Base-by-base conservation (phyloP, 2,113 vertebrate genomes). In the Antennarius striatus region DNA sequence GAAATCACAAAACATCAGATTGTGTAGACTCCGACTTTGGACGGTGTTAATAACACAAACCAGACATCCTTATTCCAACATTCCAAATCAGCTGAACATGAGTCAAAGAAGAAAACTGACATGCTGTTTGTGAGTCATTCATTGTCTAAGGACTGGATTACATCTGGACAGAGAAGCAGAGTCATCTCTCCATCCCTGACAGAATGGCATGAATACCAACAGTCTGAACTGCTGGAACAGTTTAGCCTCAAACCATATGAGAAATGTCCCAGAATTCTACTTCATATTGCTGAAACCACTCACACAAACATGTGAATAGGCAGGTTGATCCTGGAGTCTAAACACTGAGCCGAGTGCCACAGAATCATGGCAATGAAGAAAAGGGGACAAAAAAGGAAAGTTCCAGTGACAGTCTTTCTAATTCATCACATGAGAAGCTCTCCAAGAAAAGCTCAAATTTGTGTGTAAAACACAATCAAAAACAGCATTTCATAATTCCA, bases 91-190 rank as follows among this genome's bases (percentile, higher is more conserved):
- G 7, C 32, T 36, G 32, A 36, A 36, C 4, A 36, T 36, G 32
- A 36, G 32, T 36, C 5, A 36, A 36, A 36, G 32, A 36, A 36
- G 32, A 36, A 4, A 36, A 36, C 32, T 5, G 32, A 36, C 32
- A 36, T 36, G 32, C 4, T 36, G 32, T 36, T 4, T 36, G 32
- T 7, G 32, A 36, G 32, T 36, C 32, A 36, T 3, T 4, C 32
- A 36, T 7, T 15, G 46, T 65, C 54, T 81, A 68, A 68, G 59
- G 57, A 68, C 72, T 69, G 74, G 77, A 79, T 82, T 75, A 81
- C 47, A 53, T 70, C 67, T 62, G 46, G 58, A 68, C 6, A 13
- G 32, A 36, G 32, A 36, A 42, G 29, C 42, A 17, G 30, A 63
- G 42, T 32, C 6, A 55, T 51, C 63, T 68, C 13, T 2, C 55